A percentile compares a stretch with the other conserved stretches of the same genome.
phyloP scores from a whole-genome alignment of 2,113 vertebrate species.

The Bungarus multicinctus region DNA sequence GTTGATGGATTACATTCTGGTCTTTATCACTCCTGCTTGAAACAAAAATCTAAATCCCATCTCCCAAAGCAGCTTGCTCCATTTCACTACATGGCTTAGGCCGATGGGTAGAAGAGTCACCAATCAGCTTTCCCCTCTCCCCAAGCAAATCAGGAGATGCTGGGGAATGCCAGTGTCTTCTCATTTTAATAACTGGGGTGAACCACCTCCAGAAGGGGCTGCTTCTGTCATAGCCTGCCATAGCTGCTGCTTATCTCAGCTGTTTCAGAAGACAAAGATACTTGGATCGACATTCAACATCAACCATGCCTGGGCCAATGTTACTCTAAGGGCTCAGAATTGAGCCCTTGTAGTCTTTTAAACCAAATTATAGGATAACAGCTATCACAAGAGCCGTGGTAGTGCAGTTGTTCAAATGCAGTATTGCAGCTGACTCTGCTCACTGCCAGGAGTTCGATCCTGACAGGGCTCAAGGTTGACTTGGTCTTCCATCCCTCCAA shows the following conservation, averaged over 20 bases:
- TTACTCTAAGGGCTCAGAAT: conserved; percentile 65
- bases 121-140: conserved; percentile 63
- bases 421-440: background rate
- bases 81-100: conserved; percentile 75
- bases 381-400: background rate
- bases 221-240: background rate
- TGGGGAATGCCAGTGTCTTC: conserved; percentile 43
- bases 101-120: conserved; percentile 75
- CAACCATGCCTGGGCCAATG: conserved; percentile 62
- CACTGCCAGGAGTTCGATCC: background rate
- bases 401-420: background rate
- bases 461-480: background rate
- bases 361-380: conserved; percentile 64
- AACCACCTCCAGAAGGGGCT: conserved; percentile 62
- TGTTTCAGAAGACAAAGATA: conserved; percentile 70
- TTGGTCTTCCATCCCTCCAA: background rate
- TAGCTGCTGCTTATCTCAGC: conserved; percentile 63
- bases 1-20: conserved; percentile 74
- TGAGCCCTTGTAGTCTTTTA: conserved; percentile 65
- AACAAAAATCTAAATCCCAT: conserved; percentile 79
- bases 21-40: conserved; percentile 65
- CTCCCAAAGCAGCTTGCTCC: conserved; percentile 75
- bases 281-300: conserved; percentile 75
- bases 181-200: conserved; percentile 66
- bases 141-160: conserved; percentile 70